These are phyloP conservation scores for Amaurobius ferox DNA, from an alignment of 2,888 invertebrate species.

Conservation along the genomic window DNA sequence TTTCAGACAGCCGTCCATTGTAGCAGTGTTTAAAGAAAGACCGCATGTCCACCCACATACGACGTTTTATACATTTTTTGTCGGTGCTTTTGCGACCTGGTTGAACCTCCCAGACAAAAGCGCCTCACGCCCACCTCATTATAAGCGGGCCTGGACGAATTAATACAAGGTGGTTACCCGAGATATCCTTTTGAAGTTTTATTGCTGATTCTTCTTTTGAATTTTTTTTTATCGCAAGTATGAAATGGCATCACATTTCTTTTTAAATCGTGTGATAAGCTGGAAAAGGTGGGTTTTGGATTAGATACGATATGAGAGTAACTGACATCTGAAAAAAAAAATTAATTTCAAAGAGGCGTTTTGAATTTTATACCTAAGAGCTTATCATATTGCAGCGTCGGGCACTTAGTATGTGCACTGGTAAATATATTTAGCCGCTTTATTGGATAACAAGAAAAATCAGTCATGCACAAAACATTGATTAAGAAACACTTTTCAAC, in stretches of 20 bases:
- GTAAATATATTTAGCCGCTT: too few species aligned
- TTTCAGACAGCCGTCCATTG: conserved; percentile 11
- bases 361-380: too few species aligned
- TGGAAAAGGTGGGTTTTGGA: not conserved
- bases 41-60: conserved; percentile 28
- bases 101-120: conserved; percentile 40
- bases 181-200: conserved; percentile 15
- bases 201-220: conserved; percentile 20
- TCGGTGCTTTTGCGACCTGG: conserved; percentile 33
- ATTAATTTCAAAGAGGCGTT: too few species aligned
- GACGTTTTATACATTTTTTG: not conserved
- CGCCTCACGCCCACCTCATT: conserved; percentile 35
- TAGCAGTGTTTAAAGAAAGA: not conserved
- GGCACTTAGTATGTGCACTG: too few species aligned
- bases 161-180: conserved; percentile 51
- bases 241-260: not conserved
- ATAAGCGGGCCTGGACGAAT: conserved; percentile 41
- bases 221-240: not conserved
- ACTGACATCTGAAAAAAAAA: not conserved
- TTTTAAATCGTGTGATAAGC: not conserved
- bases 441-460: too few species aligned
- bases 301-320: not conserved
- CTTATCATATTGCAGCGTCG: too few species aligned
- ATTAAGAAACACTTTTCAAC: too few species aligned
- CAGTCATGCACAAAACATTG: too few species aligned